Evolutionary conservation across 2,888 invertebrate genomes (phyloP), one percentile per base, ranked within the genome.

Genomic region (Rotaria magnacalcarata): DNA sequence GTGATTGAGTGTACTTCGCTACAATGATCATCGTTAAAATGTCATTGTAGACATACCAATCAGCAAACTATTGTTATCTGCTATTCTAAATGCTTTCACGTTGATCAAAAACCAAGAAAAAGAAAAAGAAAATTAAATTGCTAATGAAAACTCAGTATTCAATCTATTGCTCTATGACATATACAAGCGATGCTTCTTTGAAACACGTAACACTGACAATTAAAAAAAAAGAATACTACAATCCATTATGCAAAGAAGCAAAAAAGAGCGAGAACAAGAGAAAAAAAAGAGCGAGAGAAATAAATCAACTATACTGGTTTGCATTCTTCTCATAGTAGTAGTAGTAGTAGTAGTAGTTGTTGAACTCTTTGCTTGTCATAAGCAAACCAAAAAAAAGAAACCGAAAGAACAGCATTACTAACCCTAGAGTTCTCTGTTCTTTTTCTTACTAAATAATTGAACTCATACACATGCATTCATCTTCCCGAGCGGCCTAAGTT

Each of bases 391-490:
- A 34, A 67, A 34, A 41, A 41, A 67, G 34, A 67, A 16, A 67
- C 34, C 34, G 34, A 2, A 27, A 67, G 67, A 41, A 67, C 34
- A 27, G 6, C 14, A 14, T 41, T 67, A 67, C 34, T 24, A 34
- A 67, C 67, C 34, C 67, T 67, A 67, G 67, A 67, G 34, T 67
- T 67, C 67, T 67, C 19, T 67, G 34, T 67, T 67, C 56, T 24
- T 67, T 67, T 34, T 34, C 34, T 67, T 41, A 41, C 67, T 67
- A 16, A 67, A 67, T 67, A 67, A 67, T 67, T 67, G 67, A 67
- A 67, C 27, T 16, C 67, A 67, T 67, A 19, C 67, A 67, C 67
- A 67, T 67, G 67, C 67, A 34, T 34, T 16, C 34, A 67, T 67
- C 34, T 52, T 67, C 67, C 27, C 67, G 34, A 67, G 67, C 67